Evolutionary conservation across 2,888 invertebrate species (phyloP).

Genomic region (Rhyacophila evoluta): DNA sequence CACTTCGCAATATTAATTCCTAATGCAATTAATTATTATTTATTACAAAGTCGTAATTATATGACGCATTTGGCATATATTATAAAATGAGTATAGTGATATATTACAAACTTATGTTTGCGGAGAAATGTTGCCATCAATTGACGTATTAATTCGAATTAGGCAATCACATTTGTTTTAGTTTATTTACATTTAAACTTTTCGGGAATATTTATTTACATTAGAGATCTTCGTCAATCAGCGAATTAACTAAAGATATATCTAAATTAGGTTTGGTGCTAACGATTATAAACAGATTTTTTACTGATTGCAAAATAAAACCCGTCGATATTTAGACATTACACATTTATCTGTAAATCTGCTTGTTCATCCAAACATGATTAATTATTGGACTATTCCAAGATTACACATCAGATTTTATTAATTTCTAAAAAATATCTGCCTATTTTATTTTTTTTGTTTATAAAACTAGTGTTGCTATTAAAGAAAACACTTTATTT

Average conservation of each 20-base stretch:
- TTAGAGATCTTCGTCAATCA: not conserved
- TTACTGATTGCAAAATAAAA: slow-evolving; percentile 1
- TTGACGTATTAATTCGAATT: not conserved
- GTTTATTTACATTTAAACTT: not conserved
- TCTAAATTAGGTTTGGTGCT: not conserved
- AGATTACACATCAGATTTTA: too few species aligned
- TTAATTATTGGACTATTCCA: too few species aligned
- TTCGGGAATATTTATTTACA: not conserved
- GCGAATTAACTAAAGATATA: not conserved
- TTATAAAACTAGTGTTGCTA: too few species aligned
- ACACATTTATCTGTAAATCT: not conserved
- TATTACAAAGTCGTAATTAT: too few species aligned
- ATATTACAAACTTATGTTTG: not conserved
- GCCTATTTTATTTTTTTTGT: too few species aligned
- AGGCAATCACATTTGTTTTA: not conserved
- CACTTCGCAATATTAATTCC: too few species aligned
- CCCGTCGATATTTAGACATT: not conserved
- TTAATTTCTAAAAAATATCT: too few species aligned
- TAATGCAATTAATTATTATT: too few species aligned
- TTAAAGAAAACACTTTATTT: too few species aligned
- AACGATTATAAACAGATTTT: not conserved
- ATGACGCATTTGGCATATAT: too few species aligned
- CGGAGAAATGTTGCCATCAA: not conserved
- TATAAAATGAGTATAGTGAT: too few species aligned
- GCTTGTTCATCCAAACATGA: too few species aligned